A percentile compares a stretch with the other conserved stretches of the same genome.
These are phyloP conservation scores for Aphelinus atriplicis DNA, from an alignment of 1,140 invertebrate genomes.

Conservation along the genomic window DNA sequence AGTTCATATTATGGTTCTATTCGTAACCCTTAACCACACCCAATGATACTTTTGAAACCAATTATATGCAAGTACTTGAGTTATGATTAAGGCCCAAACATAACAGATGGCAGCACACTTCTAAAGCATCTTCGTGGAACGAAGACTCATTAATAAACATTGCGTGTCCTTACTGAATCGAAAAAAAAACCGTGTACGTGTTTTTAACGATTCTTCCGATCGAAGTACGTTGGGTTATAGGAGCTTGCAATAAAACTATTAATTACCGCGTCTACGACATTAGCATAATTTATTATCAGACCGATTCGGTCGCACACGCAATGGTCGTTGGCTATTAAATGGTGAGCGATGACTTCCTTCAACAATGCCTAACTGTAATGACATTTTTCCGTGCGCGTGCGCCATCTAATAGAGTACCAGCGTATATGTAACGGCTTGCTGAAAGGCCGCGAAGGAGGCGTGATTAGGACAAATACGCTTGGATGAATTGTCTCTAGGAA, in stretches of 20 bases:
- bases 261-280: background rate
- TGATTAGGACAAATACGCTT: slow-evolving; percentile 22
- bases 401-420: slow-evolving; percentile 13
- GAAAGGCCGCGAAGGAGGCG: slow-evolving; percentile 2
- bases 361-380: slow-evolving; percentile 35
- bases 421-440: slow-evolving; percentile 17
- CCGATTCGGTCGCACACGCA: slow-evolving; percentile 15
- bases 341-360: slow-evolving; percentile 23
- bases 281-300: slow-evolving; percentile 26
- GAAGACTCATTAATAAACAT: background rate
- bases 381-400: slow-evolving; percentile 36
- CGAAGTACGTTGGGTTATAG: background rate
- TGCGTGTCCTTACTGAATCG: background rate
- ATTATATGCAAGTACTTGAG: too few relatives aligned
- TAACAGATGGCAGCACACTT: background rate
- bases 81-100: too few relatives aligned
- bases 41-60: too few relatives aligned
- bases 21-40: background rate
- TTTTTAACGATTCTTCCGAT: slow-evolving; percentile 7
- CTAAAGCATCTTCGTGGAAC: too few relatives aligned
- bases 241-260: slow-evolving; percentile 11
- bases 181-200: background rate
- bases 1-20: too few relatives aligned
- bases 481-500: slow-evolving; percentile 2
- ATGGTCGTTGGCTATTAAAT: slow-evolving; percentile 15